Percentiles rank a stretch among this genome's conserved stretches.
These are phyloP conservation scores for Dryocosmus kuriphilus DNA, from an alignment of 2,888 invertebrate genomes.

Conservation along the genomic window DNA sequence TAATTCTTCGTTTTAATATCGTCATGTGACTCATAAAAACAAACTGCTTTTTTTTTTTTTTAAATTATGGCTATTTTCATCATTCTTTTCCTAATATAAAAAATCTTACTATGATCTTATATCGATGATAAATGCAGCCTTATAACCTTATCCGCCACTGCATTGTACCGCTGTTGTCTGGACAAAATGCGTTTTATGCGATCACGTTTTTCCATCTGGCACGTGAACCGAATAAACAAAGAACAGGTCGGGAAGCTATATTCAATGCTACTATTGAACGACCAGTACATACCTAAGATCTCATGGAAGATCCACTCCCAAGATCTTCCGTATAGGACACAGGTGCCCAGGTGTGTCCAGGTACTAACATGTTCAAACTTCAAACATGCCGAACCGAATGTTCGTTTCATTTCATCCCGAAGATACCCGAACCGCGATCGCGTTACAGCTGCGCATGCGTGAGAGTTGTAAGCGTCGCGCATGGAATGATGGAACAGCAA, in stretches of 20 bases:
- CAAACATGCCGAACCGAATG: background rate
- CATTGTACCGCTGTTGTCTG: no score
- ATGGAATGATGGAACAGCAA: slow-evolving; percentile 54
- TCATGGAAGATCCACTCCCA: background rate
- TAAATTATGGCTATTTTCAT: no score
- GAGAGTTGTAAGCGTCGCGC: slow-evolving; percentile 55
- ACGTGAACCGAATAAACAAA: slow-evolving; percentile 57
- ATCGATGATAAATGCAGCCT: background rate
- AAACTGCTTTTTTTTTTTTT: no score
- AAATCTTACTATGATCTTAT: background rate
- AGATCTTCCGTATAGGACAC: no score
- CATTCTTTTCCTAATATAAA: background rate
- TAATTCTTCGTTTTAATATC: no score
- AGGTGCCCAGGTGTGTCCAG: background rate
- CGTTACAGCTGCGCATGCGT: slow-evolving; percentile 56
- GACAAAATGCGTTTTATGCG: slow-evolving; percentile 54
- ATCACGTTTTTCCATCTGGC: slow-evolving; percentile 62
- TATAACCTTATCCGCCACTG: background rate
- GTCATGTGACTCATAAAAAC: no score
- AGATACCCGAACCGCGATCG: background rate
- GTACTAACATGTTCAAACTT: background rate
- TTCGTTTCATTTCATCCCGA: slow-evolving; percentile 8
- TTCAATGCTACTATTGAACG: background rate
- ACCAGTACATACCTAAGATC: background rate
- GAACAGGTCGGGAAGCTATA: background rate